Percentiles rank a stretch among this genome's conserved stretches.
Conservation (phyloP, 2,113 vertebrate genomes). For the Penelope pileata region DNA sequence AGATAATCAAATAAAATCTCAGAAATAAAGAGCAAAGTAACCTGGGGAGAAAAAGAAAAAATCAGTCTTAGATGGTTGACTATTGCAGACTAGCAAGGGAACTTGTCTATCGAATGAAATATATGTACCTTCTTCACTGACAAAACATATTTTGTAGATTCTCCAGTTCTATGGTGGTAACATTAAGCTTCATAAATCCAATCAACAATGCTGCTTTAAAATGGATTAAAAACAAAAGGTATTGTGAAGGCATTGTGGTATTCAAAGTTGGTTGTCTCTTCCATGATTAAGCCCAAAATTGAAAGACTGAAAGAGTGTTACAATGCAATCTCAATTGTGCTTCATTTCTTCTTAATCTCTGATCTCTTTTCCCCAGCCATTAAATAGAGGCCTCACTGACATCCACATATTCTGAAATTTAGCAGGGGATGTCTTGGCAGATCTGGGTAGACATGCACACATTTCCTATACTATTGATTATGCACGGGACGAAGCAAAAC, state of each 20-base stretch:
- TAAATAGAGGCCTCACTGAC: not conserved
- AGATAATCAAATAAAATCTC: not conserved
- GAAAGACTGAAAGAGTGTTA: not conserved
- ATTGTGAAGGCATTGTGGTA: not conserved
- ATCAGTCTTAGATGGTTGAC: not conserved
- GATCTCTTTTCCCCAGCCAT: not conserved
- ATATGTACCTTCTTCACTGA: not conserved
- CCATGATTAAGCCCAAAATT: not conserved
- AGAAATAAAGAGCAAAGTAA: conserved; percentile 3
- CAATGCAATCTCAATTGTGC: not conserved
- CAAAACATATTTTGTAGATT: not conserved
- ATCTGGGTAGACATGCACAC: not conserved
- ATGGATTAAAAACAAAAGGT: not conserved
- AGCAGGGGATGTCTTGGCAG: not conserved
- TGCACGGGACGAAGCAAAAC: not conserved
- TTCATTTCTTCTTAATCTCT: not conserved
- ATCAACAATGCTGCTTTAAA: not conserved
- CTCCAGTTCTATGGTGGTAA: not conserved
- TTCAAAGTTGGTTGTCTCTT: not conserved
- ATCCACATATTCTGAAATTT: not conserved
- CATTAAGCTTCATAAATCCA: not conserved
- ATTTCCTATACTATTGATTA: not conserved
- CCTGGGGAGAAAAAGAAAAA: not conserved
- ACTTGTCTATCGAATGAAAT: not conserved
- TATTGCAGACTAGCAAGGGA: not conserved